These are phyloP conservation scores for Oligia strigilis DNA, from an alignment of 2,888 invertebrate species.

Conservation along the genomic window DNA sequence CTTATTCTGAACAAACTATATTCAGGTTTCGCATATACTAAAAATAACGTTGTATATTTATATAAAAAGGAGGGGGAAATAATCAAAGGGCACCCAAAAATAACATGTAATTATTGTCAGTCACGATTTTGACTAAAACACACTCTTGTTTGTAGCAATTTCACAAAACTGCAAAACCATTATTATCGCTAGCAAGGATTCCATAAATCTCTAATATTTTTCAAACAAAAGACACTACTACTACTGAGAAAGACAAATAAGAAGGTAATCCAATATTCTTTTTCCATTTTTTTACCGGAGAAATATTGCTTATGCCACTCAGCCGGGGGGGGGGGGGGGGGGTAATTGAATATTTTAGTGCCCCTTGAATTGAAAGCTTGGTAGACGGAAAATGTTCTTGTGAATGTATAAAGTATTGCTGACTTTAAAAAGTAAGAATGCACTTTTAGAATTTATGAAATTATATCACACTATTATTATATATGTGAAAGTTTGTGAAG, in stretches of 20 bases:
- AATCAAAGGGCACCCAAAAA: no score
- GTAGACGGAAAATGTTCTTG: slow-evolving; percentile 23
- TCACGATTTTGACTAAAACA: no score
- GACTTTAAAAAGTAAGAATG: slow-evolving; percentile 4
- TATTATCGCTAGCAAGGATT: background rate
- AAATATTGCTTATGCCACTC: slow-evolving; percentile 46
- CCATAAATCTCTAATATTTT: slow-evolving; percentile 23
- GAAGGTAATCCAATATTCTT: slow-evolving; percentile 34
- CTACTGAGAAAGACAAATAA: slow-evolving; percentile 37
- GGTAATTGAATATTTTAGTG: slow-evolving; percentile 62
- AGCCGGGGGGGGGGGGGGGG: no score
- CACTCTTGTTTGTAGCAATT: background rate
- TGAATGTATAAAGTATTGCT: background rate
- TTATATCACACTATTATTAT: no score
- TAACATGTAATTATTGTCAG: no score
- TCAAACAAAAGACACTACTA: background rate
- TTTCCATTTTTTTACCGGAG: slow-evolving; percentile 36
- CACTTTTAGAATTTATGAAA: slow-evolving; percentile 7
- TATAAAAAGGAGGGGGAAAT: no score
- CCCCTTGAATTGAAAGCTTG: slow-evolving; percentile 37
- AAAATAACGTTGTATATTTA: no score
- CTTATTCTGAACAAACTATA: no score
- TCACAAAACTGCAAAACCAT: background rate
- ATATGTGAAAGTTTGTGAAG: no score
- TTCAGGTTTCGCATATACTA: no score